Conservation (phyloP, 2,888 invertebrate genomes). For the Eurois occulta region DNA sequence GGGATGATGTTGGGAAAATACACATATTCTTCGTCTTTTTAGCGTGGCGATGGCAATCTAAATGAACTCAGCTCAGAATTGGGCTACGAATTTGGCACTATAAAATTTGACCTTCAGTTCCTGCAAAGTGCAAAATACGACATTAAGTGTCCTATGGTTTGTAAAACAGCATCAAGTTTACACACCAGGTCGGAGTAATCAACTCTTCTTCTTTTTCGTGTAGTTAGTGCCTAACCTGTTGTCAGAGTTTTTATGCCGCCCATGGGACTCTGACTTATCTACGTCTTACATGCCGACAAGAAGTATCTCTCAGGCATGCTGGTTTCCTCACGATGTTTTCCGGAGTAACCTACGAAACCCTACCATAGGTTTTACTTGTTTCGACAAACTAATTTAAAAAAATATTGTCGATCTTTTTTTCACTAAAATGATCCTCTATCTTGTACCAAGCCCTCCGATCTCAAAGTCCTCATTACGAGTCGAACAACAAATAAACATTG, state of each 20-base stretch:
- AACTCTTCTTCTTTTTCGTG: too few species aligned
- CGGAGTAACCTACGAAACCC: neutral
- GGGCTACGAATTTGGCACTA: neutral
- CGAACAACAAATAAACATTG: conserved; percentile 83
- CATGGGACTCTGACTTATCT: too few species aligned
- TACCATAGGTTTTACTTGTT: neutral
- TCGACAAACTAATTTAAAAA: neutral
- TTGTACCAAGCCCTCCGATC: conserved; percentile 57
- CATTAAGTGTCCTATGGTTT: neutral
- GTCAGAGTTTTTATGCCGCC: too few species aligned
- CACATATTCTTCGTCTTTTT: neutral
- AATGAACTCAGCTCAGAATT: neutral
- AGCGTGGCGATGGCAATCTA: neutral
- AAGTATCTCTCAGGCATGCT: too few species aligned
- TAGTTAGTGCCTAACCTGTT: too few species aligned
- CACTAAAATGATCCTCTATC: neutral
- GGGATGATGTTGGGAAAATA: neutral
- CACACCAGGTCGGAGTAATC: neutral
- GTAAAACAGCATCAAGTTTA: neutral
- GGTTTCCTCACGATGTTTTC: too few species aligned
- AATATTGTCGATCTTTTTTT: neutral
- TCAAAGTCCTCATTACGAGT: conserved; percentile 80
- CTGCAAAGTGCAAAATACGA: neutral
- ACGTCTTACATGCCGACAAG: too few species aligned
- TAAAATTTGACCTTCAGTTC: neutral